These are phyloP conservation scores for Lasioglossum albipes DNA, from an alignment of 1,140 invertebrate species.

Conservation along the genomic window DNA sequence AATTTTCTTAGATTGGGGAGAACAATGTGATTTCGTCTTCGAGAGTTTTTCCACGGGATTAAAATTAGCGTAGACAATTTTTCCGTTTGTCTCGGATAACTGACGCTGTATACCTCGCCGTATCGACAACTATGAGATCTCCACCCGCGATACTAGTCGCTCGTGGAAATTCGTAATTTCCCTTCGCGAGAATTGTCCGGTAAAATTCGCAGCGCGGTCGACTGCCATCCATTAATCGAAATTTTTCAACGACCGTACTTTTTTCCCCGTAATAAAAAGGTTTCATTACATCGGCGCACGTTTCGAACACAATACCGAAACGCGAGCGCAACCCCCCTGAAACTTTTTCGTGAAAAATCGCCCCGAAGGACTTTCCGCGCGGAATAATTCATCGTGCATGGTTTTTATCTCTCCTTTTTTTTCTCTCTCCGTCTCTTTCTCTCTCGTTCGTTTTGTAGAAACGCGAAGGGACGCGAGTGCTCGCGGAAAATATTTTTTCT, in stretches of 20 bases:
- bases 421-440: too few species aligned
- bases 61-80: too few species aligned
- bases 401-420: background rate
- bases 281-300: slow-evolving; percentile 4
- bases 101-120: too few species aligned
- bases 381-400: background rate
- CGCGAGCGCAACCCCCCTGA: too few species aligned
- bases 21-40: too few species aligned
- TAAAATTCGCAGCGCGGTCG: slow-evolving; percentile 1
- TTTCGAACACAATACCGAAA: too few species aligned
- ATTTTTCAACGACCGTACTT: background rate
- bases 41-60: too few species aligned
- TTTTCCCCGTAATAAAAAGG: slow-evolving; percentile 9
- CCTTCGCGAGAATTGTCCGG: slow-evolving; percentile 4
- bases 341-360: background rate
- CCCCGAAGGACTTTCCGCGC: background rate
- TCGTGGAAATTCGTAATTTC: slow-evolving; percentile 23
- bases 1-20: too few species aligned
- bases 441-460: too few species aligned
- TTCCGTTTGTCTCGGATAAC: too few species aligned
- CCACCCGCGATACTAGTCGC: too few species aligned
- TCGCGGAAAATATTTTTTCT: background rate
- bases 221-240: slow-evolving; percentile 14
- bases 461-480: background rate
- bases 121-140: too few species aligned